Evolutionary conservation across 2,888 invertebrate genomes (phyloP).

Genomic region (Unio delphinus): DNA sequence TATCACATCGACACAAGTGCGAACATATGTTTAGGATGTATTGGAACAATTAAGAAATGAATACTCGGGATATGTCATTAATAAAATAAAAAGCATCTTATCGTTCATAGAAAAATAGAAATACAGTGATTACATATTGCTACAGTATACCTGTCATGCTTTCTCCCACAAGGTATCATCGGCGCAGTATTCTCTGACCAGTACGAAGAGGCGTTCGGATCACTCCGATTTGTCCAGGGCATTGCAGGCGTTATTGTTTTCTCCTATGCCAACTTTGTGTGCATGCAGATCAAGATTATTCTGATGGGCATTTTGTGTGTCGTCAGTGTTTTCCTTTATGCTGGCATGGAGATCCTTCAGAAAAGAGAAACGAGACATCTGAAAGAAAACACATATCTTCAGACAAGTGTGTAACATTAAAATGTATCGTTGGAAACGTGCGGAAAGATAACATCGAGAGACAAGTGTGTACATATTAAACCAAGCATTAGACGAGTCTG

Average conservation of each 20-base stretch:
- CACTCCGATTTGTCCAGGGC: slow-evolving; percentile 62
- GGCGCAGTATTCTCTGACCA: slow-evolving; percentile 62
- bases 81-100: too few relatives aligned
- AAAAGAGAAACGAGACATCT: neutral
- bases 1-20: too few relatives aligned
- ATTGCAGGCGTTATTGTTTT: slow-evolving; percentile 59
- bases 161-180: slow-evolving; percentile 56
- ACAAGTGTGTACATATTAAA: too few relatives aligned
- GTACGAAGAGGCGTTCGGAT: slow-evolving; percentile 66
- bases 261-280: slow-evolving; percentile 51
- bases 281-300: slow-evolving; percentile 31
- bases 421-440: neutral
- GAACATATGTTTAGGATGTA: too few relatives aligned
- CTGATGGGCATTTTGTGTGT: too few relatives aligned
- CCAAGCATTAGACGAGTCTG: too few relatives aligned
- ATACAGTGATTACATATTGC: neutral
- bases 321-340: too few relatives aligned
- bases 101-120: neutral
- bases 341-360: neutral
- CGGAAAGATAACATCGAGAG: too few relatives aligned
- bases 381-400: neutral
- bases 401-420: neutral
- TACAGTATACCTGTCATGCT: neutral
- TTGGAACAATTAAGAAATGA: too few relatives aligned
- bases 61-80: too few relatives aligned